These are phyloP conservation scores for Balaenoptera acutorostrata DNA, from an alignment of 2,113 vertebrate species.

Conservation along the genomic window DNA sequence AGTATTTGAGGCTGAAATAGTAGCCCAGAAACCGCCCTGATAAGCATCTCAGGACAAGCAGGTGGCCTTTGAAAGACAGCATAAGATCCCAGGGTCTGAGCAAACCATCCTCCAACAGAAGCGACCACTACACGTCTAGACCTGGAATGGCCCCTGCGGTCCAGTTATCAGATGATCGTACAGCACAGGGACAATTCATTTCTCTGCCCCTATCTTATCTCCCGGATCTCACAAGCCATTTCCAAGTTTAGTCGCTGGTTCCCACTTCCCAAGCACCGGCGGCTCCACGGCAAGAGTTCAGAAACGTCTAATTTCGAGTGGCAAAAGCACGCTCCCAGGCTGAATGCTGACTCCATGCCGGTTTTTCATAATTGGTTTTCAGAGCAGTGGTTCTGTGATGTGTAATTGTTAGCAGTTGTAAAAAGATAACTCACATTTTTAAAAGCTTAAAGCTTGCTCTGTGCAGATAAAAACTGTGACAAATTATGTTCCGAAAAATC, in stretches of 20 bases:
- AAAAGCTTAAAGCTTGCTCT: constrained; percentile 84
- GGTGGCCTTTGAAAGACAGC: neutral
- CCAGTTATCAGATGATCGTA: constrained; percentile 57
- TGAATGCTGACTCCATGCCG: constrained; percentile 18
- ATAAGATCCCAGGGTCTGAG: neutral
- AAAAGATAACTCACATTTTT: constrained; percentile 85
- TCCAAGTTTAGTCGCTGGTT: constrained; percentile 50
- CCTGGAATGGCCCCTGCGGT: neutral
- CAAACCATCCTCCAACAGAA: too few species aligned
- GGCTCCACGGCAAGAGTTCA: constrained; percentile 39
- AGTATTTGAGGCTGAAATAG: neutral
- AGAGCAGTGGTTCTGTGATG: constrained; percentile 73
- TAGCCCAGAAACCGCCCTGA: neutral
- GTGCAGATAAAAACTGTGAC: constrained; percentile 89
- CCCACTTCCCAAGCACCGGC: neutral
- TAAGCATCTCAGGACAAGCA: neutral
- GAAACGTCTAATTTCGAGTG: constrained; percentile 64
- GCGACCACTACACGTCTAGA: rapidly evolving
- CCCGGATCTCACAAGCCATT: constrained; percentile 52
- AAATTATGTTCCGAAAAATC: constrained; percentile 87
- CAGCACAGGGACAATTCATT: constrained; percentile 71
- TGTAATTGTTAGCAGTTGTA: constrained; percentile 87
- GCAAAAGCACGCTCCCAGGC: neutral
- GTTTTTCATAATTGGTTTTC: constrained; percentile 80
- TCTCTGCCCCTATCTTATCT: constrained; percentile 62